Evolutionary conservation across 2,888 invertebrate species (phyloP), one percentile per base, ranked within the genome.

Genomic region (Aphodius granarius): DNA sequence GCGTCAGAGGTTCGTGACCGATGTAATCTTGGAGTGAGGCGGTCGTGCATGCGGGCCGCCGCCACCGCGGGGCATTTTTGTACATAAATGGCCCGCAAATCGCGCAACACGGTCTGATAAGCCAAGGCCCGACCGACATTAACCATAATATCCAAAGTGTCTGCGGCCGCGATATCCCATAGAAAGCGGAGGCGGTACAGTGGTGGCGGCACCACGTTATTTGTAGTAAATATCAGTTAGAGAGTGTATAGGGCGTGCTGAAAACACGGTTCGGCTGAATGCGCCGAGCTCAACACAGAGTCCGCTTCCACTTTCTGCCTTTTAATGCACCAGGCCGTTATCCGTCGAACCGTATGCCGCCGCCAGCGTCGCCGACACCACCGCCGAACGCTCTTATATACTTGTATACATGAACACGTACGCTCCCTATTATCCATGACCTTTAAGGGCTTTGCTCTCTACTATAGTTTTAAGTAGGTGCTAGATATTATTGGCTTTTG

Each of bases 191-290:
- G 74, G 74, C 73, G 73, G 43, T 43, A 43, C 43, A 43, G 43
- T 13, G 3, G 43, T 3, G 43, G 43, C 43, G 43, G 43, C 43
- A 43, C 4, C 43, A 76, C 75, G 78, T 80, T 80, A 81, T 81
- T 80, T 79, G 79, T 78, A 77, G 80, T 80, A 80, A 80, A 80
- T 80, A 80, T 79, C 76, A 77, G 79, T 80, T 79, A 80, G 78
- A 43, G 43, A 43, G 43, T 43, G 43, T 43, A 43, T 43, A 13
- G 43, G 43, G 43, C 43, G 43, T 43, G 43, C 43, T 43, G 43
- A 43, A 43, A 43, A 43, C 43, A 6, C 43, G 43, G 43, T 43
- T 43, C 43, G 43, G 43, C 43, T 43, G 43, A 43, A 43, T 43
- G 43, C 43, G 43, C 43, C 43, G 43, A 6, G 43, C 43, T 43